A percentile compares a stretch with the other conserved stretches of the same genome.
Evolutionary conservation across 1,140 invertebrate genomes (phyloP).

Genomic region (Chrysoperla carnea): DNA sequence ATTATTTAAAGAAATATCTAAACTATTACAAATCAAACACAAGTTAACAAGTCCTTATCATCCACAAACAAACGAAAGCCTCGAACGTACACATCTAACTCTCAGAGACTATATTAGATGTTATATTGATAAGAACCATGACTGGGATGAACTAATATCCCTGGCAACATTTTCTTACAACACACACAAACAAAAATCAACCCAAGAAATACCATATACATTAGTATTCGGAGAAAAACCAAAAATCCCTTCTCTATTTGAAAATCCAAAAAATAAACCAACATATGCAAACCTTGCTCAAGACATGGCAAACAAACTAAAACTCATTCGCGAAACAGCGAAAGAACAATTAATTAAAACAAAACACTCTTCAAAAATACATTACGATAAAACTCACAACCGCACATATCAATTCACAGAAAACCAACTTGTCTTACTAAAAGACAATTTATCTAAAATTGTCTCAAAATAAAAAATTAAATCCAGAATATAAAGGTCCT

Average conservation of each 20-base stretch:
- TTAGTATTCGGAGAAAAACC: conserved; percentile 20
- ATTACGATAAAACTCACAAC: conserved; percentile 13
- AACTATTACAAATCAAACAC: conserved; percentile 14
- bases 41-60: conserved; percentile 9
- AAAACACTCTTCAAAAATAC: conserved; percentile 14
- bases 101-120: conserved; percentile 17
- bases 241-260: conserved; percentile 8
- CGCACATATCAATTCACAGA: conserved; percentile 7
- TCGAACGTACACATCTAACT: conserved; percentile 16
- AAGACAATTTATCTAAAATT: conserved; percentile 4
- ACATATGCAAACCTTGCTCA: conserved; percentile 16
- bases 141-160: conserved; percentile 17
- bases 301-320: conserved; percentile 15
- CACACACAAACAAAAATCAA: conserved; percentile 17
- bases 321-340: conserved; percentile 14
- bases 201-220: conserved; percentile 21
- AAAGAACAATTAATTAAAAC: conserved; percentile 10
- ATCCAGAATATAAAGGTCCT: conserved; percentile 6
- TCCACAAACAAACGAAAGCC: conserved; percentile 18
- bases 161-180: conserved; percentile 22
- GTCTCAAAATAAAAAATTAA: conserved; percentile 4
- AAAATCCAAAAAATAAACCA: conserved; percentile 9
- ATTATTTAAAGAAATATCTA: conserved; percentile 11
- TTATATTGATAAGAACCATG: conserved; percentile 10
- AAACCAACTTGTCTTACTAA: conserved; percentile 7